Evolutionary conservation across 2,888 invertebrate genomes (phyloP).

Genomic region (Stenichneumon culpator): DNA sequence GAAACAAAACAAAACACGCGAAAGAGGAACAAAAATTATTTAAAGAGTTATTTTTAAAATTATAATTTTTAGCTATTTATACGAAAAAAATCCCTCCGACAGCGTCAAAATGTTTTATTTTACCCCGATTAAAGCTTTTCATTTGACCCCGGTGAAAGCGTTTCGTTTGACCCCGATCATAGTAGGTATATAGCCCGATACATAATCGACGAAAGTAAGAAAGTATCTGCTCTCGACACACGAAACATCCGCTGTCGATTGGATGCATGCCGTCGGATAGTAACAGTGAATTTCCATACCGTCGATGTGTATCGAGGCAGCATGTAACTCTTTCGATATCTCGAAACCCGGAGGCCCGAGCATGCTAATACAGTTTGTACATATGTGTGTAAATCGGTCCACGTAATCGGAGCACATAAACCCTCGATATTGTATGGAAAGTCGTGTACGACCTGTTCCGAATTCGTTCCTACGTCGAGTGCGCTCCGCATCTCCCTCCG

Average conservation of each 20-base stretch:
- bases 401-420: not conserved
- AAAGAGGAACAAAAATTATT: too few relatives aligned
- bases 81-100: too few relatives aligned
- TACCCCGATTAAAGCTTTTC: too few relatives aligned
- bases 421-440: not conserved
- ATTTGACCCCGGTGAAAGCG: too few relatives aligned
- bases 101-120: too few relatives aligned
- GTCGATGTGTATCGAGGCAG: not conserved
- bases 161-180: too few relatives aligned
- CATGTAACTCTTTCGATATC: not conserved
- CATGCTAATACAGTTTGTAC: not conserved
- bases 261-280: not conserved
- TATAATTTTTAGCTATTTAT: too few relatives aligned
- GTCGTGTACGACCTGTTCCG: not conserved
- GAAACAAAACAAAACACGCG: not conserved
- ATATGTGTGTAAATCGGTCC: not conserved
- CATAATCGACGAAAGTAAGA: not conserved
- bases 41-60: too few relatives aligned
- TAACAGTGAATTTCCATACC: not conserved
- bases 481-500: not conserved
- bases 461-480: not conserved
- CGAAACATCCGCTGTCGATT: conserved; percentile 16
- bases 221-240: conserved; percentile 1
- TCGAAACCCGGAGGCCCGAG: not conserved
- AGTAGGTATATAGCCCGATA: not conserved